Evolutionary conservation across 92 coral and sea anemone species (phyloP).

Genomic region (Anthopleura xanthogrammica): DNA sequence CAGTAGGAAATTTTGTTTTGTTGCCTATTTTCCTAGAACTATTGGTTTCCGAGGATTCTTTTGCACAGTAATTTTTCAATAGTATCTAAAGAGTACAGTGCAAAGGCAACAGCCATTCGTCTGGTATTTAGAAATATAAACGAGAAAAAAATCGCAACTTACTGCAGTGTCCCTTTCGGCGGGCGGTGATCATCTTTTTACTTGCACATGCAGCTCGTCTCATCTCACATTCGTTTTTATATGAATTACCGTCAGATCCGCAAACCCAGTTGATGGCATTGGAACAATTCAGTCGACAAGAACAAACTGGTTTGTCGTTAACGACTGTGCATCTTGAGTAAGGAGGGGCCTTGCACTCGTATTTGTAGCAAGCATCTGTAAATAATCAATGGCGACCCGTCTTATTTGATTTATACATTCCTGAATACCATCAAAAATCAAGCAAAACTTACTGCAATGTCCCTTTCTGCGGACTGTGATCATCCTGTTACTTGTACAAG

Average conservation of each 20-base stretch:
- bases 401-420: too few species aligned
- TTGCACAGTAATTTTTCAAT: too few species aligned
- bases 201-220: constrained; percentile 19
- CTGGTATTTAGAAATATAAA: not conserved
- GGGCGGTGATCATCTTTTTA: constrained; percentile 22
- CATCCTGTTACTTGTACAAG: constrained; percentile 20
- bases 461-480: constrained; percentile 28
- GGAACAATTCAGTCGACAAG: constrained; percentile 17
- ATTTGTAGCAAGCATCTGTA: constrained; percentile 14
- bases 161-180: constrained; percentile 37
- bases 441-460: constrained; percentile 35
- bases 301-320: constrained; percentile 17
- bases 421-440: too few species aligned
- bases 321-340: constrained; percentile 23
- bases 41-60: too few species aligned
- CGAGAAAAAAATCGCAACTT: not conserved
- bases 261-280: constrained; percentile 7
- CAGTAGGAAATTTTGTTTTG: too few species aligned
- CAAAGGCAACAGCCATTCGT: too few species aligned
- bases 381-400: not conserved
- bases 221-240: constrained; percentile 34
- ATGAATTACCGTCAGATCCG: constrained; percentile 20
- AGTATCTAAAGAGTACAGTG: too few species aligned
- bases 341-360: not conserved
- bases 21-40: too few species aligned